Evolutionary conservation across 2,888 invertebrate genomes (phyloP).

Genomic region (Drosophila mimica): DNA sequence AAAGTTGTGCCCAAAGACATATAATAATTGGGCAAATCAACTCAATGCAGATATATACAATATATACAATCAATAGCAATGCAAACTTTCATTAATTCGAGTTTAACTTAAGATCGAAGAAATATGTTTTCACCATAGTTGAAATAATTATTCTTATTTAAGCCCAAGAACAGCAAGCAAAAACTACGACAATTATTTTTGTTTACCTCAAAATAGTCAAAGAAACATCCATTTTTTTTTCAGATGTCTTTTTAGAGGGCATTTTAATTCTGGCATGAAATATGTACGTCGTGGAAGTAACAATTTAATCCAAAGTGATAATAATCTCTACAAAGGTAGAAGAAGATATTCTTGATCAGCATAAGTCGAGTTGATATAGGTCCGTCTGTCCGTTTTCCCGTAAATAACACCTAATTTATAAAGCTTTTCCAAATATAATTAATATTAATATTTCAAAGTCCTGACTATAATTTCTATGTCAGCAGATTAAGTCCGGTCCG

Average conservation of each 20-base stretch:
- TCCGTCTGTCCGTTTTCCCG: neutral
- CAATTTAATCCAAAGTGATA: no score
- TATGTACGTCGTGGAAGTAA: neutral
- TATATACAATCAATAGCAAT: neutral
- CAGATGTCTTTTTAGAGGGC: no score
- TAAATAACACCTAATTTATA: neutral
- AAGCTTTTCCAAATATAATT: neutral
- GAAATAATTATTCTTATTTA: no score
- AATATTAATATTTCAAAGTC: neutral
- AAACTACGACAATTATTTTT: neutral
- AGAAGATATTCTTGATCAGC: neutral
- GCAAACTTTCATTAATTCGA: neutral
- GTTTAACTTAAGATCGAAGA: neutral
- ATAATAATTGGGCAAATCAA: conserved; percentile 5
- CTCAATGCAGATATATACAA: neutral
- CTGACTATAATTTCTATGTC: neutral
- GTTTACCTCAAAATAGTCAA: neutral
- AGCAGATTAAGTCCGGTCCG: neutral
- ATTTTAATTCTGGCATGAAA: neutral
- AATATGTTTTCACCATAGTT: neutral
- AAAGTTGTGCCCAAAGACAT: conserved; percentile 16
- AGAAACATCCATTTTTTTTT: neutral
- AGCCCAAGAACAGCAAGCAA: no score
- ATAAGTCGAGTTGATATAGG: neutral
- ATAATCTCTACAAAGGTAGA: neutral